phyloP scores from a whole-genome alignment of 2,888 invertebrate species.

The Cephus pulcher region DNA sequence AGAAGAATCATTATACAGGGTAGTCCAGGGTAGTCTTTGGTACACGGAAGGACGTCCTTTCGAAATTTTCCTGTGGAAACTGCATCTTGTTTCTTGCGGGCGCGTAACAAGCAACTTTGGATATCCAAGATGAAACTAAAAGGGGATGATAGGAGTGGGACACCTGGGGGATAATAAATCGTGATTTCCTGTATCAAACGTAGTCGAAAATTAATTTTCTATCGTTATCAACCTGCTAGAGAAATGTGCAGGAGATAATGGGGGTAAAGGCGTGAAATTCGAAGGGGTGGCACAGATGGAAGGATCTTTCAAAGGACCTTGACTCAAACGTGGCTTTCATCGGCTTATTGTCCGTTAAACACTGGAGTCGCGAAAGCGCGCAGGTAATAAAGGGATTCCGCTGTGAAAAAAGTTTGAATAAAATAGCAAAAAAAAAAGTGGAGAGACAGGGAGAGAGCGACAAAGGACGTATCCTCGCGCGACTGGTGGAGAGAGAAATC shows the following conservation, averaged over 20 bases:
- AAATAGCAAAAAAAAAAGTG: slow-evolving; percentile 40
- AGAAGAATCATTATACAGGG: neutral
- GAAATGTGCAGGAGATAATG: neutral
- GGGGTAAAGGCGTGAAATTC: slow-evolving; percentile 1
- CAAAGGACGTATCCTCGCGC: slow-evolving; percentile 34
- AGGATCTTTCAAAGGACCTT: slow-evolving; percentile 38
- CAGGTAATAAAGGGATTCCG: slow-evolving; percentile 46
- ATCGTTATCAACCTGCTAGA: neutral
- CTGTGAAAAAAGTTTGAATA: slow-evolving; percentile 43
- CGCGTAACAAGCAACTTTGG: neutral
- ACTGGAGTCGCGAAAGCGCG: slow-evolving; percentile 41
- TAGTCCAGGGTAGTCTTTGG: neutral
- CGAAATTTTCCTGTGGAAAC: neutral
- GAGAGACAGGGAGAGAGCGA: slow-evolving; percentile 27
- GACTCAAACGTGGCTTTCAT: slow-evolving; percentile 51
- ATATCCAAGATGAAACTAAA: neutral
- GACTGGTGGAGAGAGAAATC: slow-evolving; percentile 14
- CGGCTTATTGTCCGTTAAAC: slow-evolving; percentile 51
- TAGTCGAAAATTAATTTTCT: neutral
- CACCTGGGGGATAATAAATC: neutral
- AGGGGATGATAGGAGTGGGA: neutral
- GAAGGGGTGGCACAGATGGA: neutral
- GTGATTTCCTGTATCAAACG: too few relatives aligned
- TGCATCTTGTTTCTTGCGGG: neutral
- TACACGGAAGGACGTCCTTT: neutral